Percentiles rank a stretch among this genome's conserved stretches.
Evolutionary conservation across 2,797 vertebrate genomes (phyloP).

Genomic region (Brachyalestes nurse): DNA sequence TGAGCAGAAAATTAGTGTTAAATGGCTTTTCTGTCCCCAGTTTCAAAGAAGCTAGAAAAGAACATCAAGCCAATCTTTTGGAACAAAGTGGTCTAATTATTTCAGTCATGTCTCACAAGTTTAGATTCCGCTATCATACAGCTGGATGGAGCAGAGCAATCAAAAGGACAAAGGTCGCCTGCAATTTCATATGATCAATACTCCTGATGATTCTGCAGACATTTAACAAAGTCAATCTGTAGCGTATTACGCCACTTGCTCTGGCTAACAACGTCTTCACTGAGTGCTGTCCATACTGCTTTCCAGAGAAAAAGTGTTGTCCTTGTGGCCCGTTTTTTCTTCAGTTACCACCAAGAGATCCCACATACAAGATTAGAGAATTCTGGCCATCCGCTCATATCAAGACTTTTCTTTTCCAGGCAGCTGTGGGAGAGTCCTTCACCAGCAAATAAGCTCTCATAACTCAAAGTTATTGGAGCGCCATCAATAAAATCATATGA

Average conservation of each 20-base stretch:
- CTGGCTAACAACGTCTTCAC: no score
- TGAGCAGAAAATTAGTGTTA: neutral
- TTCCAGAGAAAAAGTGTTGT: neutral
- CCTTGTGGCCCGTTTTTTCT: neutral
- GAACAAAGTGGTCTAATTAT: constrained; percentile 3
- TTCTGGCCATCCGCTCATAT: constrained; percentile 11
- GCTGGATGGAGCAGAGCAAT: neutral
- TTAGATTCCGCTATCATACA: neutral
- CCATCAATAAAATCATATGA: constrained; percentile 71
- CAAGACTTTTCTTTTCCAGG: constrained; percentile 5
- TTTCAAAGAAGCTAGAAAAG: neutral
- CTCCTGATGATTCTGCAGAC: neutral
- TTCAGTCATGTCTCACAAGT: neutral
- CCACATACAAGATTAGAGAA: neutral
- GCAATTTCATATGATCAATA: neutral
- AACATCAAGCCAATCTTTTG: neutral
- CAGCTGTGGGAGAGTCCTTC: constrained; percentile 48
- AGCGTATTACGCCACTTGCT: neutral
- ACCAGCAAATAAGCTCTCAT: constrained; percentile 65
- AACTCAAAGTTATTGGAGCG: constrained; percentile 70
- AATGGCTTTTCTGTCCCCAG: constrained; percentile 8
- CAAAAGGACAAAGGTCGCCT: neutral
- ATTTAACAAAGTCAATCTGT: neutral
- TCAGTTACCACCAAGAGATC: neutral
- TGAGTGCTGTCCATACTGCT: neutral